A percentile compares a stretch with the other conserved stretches of the same genome.
These are phyloP conservation scores for Eriocheir sinensis DNA, from an alignment of 1,140 invertebrate species.

Conservation along the genomic window DNA sequence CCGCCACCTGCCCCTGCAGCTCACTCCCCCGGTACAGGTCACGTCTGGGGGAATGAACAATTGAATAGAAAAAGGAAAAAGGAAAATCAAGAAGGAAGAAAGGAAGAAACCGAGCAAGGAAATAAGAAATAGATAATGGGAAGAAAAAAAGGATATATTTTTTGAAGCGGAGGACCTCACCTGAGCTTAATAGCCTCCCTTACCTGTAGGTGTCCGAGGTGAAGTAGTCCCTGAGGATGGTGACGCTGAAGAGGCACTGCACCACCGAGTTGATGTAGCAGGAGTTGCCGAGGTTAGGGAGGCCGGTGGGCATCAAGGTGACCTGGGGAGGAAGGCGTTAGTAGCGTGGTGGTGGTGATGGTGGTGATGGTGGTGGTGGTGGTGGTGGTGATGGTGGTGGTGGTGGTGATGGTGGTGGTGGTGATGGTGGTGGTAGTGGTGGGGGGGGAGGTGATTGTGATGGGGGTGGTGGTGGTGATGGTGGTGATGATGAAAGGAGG, in stretches of 20 bases:
- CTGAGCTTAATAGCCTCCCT: neutral
- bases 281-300: constrained; percentile 46
- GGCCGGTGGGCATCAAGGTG: neutral
- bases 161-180: too few relatives aligned
- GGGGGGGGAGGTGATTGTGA: neutral
- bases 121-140: neutral
- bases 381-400: neutral
- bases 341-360: neutral
- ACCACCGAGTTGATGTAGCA: constrained; percentile 41
- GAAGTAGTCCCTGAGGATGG: constrained; percentile 18
- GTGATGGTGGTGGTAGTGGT: neutral
- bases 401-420: neutral
- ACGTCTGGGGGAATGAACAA: neutral
- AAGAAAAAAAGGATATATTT: too few relatives aligned
- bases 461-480: neutral
- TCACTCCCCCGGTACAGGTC: constrained; percentile 40
- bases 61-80: too few relatives aligned
- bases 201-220: constrained; percentile 31
- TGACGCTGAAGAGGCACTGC: constrained; percentile 38
- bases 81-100: neutral
- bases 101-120: neutral
- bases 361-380: neutral
- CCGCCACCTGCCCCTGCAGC: constrained; percentile 42
- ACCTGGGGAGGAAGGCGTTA: neutral
- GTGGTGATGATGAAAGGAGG: neutral